Evolutionary conservation across 2,888 invertebrate genomes (phyloP).

Genomic region (Nezara viridula): DNA sequence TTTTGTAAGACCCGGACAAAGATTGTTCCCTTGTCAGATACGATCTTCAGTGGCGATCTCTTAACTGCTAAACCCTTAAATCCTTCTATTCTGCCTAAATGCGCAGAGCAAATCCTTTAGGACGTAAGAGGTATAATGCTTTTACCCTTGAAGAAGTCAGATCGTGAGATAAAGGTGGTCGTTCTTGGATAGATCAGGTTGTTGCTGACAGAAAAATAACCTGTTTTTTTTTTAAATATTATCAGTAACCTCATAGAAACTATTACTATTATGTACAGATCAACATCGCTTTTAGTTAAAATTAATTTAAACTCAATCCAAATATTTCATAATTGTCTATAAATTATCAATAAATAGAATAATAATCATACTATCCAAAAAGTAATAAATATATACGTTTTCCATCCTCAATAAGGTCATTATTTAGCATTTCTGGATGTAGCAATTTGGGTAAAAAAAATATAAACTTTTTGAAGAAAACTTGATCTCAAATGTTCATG

Average conservation of each 20-base stretch:
- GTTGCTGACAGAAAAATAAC: background rate
- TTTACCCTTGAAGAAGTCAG: background rate
- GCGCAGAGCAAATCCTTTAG: background rate
- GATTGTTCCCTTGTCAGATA: background rate
- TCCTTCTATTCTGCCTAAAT: constrained; percentile 18
- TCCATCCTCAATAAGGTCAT: no score
- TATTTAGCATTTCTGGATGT: no score
- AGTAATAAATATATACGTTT: no score
- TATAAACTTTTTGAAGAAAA: no score
- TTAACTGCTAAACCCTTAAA: background rate
- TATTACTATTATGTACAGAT: background rate
- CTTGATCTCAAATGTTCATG: no score
- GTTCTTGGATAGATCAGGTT: background rate
- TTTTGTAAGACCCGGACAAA: background rate
- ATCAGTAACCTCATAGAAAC: background rate
- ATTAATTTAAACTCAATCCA: no score
- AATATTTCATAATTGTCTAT: no score
- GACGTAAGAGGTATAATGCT: background rate
- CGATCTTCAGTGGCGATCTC: background rate
- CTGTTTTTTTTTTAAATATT: background rate
- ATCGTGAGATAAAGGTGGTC: background rate
- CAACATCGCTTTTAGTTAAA: no score
- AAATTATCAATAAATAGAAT: no score
- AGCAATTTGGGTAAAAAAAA: no score
- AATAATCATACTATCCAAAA: no score